Evolutionary conservation across 2,797 vertebrate species (phyloP).

Genomic region (Yasuhikotakia modesta): DNA sequence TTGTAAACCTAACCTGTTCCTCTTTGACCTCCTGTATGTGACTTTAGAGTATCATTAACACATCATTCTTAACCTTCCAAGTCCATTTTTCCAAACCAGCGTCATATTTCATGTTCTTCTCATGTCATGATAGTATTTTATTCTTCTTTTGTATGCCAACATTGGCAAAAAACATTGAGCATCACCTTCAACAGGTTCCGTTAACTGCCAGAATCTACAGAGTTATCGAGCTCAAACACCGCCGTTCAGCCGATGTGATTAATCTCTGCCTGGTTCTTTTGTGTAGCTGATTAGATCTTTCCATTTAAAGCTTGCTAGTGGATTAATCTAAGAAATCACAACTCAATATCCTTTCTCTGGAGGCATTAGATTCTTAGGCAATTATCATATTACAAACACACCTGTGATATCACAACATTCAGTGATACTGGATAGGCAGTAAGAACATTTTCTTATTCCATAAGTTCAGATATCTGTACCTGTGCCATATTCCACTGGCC

Average conservation of each 20-base stretch:
- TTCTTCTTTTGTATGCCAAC: no score
- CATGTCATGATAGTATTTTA: neutral
- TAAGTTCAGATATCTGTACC: slow-evolving; percentile 76
- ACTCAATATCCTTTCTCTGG: no score
- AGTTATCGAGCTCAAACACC: neutral
- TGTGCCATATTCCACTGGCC: slow-evolving; percentile 88
- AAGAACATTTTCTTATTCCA: neutral
- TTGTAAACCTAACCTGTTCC: neutral
- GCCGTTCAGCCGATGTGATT: neutral
- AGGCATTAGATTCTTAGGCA: no score
- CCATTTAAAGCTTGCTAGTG: no score
- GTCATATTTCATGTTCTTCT: neutral
- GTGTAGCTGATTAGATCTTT: no score
- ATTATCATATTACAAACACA: no score
- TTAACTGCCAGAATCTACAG: neutral
- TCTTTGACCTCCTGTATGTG: slow-evolving; percentile 2
- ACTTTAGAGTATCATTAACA: neutral
- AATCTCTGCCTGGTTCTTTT: neutral
- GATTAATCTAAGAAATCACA: no score
- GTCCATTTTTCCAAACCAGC: neutral
- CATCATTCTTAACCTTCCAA: neutral
- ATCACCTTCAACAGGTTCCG: no score
- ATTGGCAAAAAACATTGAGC: no score
- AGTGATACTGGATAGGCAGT: no score
- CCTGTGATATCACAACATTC: no score